These are phyloP conservation scores for Nephrocerus scutellatus DNA, from an alignment of 2,888 invertebrate species.

Conservation along the genomic window DNA sequence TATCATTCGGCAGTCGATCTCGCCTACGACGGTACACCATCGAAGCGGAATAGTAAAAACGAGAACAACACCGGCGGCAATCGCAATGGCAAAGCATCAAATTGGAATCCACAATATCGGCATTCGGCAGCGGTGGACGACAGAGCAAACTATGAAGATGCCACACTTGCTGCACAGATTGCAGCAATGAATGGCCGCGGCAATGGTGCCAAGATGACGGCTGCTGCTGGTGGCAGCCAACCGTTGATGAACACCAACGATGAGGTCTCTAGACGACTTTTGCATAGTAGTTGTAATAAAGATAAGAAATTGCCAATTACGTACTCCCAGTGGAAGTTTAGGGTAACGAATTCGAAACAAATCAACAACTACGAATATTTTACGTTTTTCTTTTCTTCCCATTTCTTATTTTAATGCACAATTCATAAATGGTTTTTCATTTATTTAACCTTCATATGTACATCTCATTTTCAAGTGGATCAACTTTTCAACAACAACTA, in stretches of 20 bases:
- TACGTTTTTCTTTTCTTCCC: conserved; percentile 9
- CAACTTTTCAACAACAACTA: conserved; percentile 14
- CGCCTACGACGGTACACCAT: conserved; percentile 37
- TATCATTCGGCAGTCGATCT: conserved; percentile 56
- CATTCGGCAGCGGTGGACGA: conserved; percentile 42
- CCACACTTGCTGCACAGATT: conserved; percentile 34
- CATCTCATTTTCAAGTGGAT: conserved; percentile 11
- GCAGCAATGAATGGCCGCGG: conserved; percentile 32
- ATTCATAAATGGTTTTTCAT: conserved; percentile 3
- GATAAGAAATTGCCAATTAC: conserved; percentile 52
- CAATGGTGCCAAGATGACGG: conserved; percentile 26
- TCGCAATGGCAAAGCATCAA: conserved; percentile 10
- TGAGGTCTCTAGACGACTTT: conserved; percentile 53
- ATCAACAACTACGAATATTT: conserved; percentile 11
- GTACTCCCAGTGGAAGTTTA: conserved; percentile 57
- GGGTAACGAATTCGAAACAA: conserved; percentile 52
- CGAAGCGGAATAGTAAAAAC: conserved; percentile 32
- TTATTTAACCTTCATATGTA: conserved; percentile 23
- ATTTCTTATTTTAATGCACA: background rate
- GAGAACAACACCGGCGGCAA: conserved; percentile 26
- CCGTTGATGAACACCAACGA: conserved; percentile 32
- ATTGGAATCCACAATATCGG: conserved; percentile 33
- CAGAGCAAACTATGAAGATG: conserved; percentile 30
- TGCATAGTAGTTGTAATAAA: conserved; percentile 46
- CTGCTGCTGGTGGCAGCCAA: conserved; percentile 19